Percentiles rank a stretch among this genome's conserved stretches.
Conservation (phyloP, 2,113 vertebrate genomes). For the Cyanistes caeruleus region DNA sequence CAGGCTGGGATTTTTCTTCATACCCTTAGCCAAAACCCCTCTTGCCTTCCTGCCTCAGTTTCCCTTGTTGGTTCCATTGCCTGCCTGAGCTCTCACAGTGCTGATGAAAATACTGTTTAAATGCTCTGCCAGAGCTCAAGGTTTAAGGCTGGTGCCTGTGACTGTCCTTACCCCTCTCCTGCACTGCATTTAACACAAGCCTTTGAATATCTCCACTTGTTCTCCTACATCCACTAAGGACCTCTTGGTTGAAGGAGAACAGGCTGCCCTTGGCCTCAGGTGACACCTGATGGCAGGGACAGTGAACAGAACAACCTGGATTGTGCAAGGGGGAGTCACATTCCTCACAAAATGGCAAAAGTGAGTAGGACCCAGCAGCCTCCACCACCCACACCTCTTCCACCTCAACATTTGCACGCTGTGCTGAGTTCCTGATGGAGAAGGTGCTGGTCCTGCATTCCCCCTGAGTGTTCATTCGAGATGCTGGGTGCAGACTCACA, state of each 20-base stretch:
- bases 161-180: neutral
- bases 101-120: neutral
- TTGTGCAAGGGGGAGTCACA: neutral
- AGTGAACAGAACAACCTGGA: neutral
- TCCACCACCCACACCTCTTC: neutral
- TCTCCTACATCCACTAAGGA: neutral
- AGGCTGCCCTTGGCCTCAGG: neutral
- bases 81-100: neutral
- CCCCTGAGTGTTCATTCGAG: fast-evolving
- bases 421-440: neutral
- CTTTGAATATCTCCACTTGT: neutral
- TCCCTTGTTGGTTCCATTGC: neutral
- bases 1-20: neutral
- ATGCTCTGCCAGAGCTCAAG: neutral
- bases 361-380: neutral
- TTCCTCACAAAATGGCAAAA: neutral
- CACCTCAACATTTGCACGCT: fast-evolving
- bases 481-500: neutral
- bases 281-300: neutral
- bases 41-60: neutral
- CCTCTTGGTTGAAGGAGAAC: neutral
- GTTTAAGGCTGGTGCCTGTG: neutral
- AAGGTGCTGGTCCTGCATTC: neutral
- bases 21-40: neutral
- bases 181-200: fast-evolving